phyloP scores from a whole-genome alignment of 2,113 vertebrate species.

The Leiothrix lutea region DNA sequence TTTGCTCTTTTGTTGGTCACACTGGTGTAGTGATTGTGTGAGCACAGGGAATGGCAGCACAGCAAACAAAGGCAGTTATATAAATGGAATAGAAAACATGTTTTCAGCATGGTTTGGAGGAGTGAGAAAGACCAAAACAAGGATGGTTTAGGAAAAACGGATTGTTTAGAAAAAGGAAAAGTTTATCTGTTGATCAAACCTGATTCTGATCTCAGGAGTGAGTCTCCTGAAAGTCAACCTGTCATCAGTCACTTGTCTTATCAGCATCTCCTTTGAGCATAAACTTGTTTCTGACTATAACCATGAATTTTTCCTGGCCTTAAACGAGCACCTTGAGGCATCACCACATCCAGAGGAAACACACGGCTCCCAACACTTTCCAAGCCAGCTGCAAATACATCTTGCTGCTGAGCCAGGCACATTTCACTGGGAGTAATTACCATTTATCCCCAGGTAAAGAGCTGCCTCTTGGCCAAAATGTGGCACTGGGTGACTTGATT shows the following conservation, averaged over 20 bases:
- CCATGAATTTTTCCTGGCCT: neutral
- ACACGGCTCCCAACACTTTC: neutral
- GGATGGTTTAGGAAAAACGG: neutral
- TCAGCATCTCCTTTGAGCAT: neutral
- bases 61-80: conserved; percentile 19
- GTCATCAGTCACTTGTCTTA: neutral
- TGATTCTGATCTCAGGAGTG: neutral
- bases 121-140: neutral
- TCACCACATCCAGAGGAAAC: fast-evolving
- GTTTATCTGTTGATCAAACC: neutral
- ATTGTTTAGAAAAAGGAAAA: neutral
- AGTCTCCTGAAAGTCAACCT: neutral
- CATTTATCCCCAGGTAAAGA: neutral
- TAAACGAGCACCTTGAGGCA: neutral
- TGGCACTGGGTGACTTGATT: neutral
- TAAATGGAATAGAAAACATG: conserved; percentile 4
- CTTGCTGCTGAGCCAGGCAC: neutral
- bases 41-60: neutral
- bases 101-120: neutral
- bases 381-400: neutral
- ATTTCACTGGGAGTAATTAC: conserved; percentile 1
- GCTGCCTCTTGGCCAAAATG: neutral
- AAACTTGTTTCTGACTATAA: neutral
- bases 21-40: neutral
- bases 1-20: conserved; percentile 30